Base-by-base conservation (phyloP, 2,113 vertebrate genomes). In the Anoura caudifer region DNA sequence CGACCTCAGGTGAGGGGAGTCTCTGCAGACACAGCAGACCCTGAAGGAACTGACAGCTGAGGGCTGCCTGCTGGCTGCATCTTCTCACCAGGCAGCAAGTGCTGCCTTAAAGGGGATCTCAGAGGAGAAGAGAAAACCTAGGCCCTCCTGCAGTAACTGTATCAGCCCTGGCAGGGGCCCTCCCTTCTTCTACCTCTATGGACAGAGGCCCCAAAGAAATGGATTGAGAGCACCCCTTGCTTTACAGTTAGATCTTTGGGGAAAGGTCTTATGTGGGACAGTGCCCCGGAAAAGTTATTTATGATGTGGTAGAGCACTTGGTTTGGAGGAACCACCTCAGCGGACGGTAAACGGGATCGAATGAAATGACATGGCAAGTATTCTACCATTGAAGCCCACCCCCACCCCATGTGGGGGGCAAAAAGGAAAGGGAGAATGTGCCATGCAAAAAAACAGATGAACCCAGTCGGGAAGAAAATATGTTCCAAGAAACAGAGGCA, bases 391-490 rank as follows among this genome's bases (percentile, higher is more conserved):
- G 50, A 52, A 31, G 73, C n/a, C 15, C 3, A 2, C 15, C 5
- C 26, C 38, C 0, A n/a, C 9, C 22, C 19, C 4, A 1, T 2
- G 1, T 22, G 1, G 13, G n/a, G 82, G 5, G 36, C 8, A n/a
- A 22, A 12, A 76, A 76, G 56, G 77, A 86, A 73, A 54, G 56
- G 75, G 38, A 7, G 67, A 10, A 45, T 11, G 9, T 75, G n/a
- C 14, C 26, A 8, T 52, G 26, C 15, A 7, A 16, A 43, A 47
- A 77, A 33, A 31, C 20, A 36, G 4, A 28, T 31, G 63, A 85
- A 41, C 54, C 80, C 31, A n/a, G 31, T 31, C 36, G 56, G 52
- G 59, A 79, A 85, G 84, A 56, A 69, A 88, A 69, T 4, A 10
- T 38, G 43, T 5, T 65, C 20, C 13, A 79, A 65, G 36, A 45